Evolutionary conservation across 2,797 vertebrate species (phyloP), one percentile per base, ranked within the genome.

Genomic region (Rhynchonycteris naso): DNA sequence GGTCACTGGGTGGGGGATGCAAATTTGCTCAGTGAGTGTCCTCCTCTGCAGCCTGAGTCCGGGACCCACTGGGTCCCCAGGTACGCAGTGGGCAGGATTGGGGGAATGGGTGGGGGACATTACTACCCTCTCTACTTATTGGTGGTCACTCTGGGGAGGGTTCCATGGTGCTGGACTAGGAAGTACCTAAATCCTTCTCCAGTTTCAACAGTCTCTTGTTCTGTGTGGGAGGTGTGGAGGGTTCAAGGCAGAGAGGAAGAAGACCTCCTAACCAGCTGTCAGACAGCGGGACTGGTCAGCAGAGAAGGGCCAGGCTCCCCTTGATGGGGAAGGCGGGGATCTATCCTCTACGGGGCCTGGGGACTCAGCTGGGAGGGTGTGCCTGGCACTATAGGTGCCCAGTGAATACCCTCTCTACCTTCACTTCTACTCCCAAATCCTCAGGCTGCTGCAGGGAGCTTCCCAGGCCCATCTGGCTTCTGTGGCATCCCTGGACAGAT

Each of bases 401-500:
- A 5, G 5, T 4, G 30, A 50, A 13, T 7, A 28, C 11, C 12
- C 11, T 68, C 52, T 38, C n/a, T 14, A 4, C 33, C 5, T 61
- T 58, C n/a, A 1, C 6, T 9, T 3, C 58, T 59, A 65, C 8
- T 12, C 50, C 69, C 38, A 35, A 24, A 5, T 10, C 10, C 22
- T 50, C 0, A 1, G 47, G 66, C 52, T 75, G 26, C 38, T 7
- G 12, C 5, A 4, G 26, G 33, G 47, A 18, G 35, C 2, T 7
- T 22, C 15, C 30, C 38, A 43, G 65, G 56, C 12, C 43, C 3
- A 0, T 7, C 38, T 1, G 6, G 59, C 33, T 56, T 19, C 30
- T 0, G 0, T 0, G 47, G 35, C 11, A 1, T 2, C 30, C 52
- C 2, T 16, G 30, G 35, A 50, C 30, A 24, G 43, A 72, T 0